Evolutionary conservation across 2,888 invertebrate genomes (phyloP), one percentile per base, ranked within the genome.

Genomic region (Pachydiplax longipennis): DNA sequence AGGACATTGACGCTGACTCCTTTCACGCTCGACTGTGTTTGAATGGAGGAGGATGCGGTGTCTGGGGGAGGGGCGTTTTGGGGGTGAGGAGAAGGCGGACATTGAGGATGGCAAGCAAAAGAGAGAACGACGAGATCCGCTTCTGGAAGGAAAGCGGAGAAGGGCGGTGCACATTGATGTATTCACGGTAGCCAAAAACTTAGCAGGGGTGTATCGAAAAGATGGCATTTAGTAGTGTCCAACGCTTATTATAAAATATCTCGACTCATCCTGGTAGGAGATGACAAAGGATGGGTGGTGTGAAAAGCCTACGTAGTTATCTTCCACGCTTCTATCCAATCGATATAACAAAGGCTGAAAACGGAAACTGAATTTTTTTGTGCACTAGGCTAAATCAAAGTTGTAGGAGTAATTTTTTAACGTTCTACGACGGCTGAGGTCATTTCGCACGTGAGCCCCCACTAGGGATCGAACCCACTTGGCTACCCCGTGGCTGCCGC

Each of bases 21-120:
- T 87, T 87, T 87, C 87, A 87, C 87, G 87, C 61, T 87, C 87
- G 61, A 87, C 87, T 87, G 87, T 87, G 87, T 40, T 87, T 87
- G 87, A 87, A 87, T 87, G 87, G 87, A 87, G 58, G 61, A 58
- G 13, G 58, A 35, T 25, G 25, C 13, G 58, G 83, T 8, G 48
- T 22, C 18, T 10, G 37, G 44, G 82, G 25, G 48, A 22, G 25
- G 35, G 35, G 35, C 31, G 48, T 31, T 6, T 10, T 2, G 18
- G 3, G 2, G 35, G 37, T 10, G 37, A 15, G 37, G 35, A 13
- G 35, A 15, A 35, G n/a, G 83, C 35, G 44, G 44, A 44, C 44
- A 44, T 44, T 44, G 44, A 44, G 44, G 44, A 44, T 44, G 44
- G 44, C 44, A 44, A 37, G 37, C 37, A 37, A 37, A 37, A 5